A percentile compares a stretch with the other conserved stretches of the same genome.
Conservation (phyloP, 1,140 invertebrate genomes). For the Aethina tumida region DNA sequence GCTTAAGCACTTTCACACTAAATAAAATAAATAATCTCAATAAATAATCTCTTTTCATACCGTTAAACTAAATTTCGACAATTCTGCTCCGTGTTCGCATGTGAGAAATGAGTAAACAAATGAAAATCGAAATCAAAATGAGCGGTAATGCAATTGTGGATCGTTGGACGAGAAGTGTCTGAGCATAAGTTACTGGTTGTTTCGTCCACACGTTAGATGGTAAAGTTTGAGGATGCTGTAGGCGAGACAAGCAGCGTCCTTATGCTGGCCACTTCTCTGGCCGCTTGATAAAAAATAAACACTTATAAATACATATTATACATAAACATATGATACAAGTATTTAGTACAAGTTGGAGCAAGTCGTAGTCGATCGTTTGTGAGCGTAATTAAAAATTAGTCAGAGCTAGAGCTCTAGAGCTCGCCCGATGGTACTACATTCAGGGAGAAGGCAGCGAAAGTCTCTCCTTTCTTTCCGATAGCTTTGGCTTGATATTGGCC, state of each 20-base stretch:
- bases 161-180: slow-evolving; percentile 11
- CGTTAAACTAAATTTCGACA: slow-evolving; percentile 23
- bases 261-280: slow-evolving; percentile 8
- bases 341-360: slow-evolving; percentile 25
- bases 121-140: slow-evolving; percentile 13
- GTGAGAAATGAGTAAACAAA: no score
- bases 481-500: slow-evolving; percentile 85
- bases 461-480: slow-evolving; percentile 74
- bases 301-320: slow-evolving; percentile 26
- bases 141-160: slow-evolving; percentile 9
- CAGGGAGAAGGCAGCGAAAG: slow-evolving; percentile 72
- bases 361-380: slow-evolving; percentile 29
- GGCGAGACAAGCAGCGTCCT: slow-evolving; percentile 5
- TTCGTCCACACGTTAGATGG: slow-evolving; percentile 15
- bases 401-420: slow-evolving; percentile 23
- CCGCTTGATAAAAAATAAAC: slow-evolving; percentile 26
- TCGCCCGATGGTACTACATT: slow-evolving; percentile 51
- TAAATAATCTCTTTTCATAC: slow-evolving; percentile 29
- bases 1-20: slow-evolving; percentile 33
- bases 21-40: slow-evolving; percentile 27
- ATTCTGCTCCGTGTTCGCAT: slow-evolving; percentile 22
- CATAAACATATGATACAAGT: slow-evolving; percentile 27
- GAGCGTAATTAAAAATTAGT: slow-evolving; percentile 16
- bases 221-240: slow-evolving; percentile 32
- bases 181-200: slow-evolving; percentile 4